These are phyloP conservation scores for Andrena minutula DNA, from an alignment of 2,888 invertebrate genomes.

Conservation along the genomic window DNA sequence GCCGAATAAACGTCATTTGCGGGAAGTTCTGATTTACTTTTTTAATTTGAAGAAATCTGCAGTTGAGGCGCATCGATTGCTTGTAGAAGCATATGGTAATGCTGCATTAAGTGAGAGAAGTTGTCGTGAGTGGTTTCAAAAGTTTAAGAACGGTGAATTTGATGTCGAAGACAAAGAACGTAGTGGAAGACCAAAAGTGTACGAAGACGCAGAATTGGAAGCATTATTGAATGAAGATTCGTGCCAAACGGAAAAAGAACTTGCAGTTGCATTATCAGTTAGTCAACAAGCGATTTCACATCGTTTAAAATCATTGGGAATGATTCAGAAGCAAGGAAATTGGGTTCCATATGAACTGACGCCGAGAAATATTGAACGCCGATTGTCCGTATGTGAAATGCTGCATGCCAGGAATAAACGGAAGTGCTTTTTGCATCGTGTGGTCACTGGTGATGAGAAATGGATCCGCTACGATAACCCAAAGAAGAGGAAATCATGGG, in stretches of 20 bases:
- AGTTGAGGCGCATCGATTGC: slow-evolving; percentile 57
- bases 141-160: no score
- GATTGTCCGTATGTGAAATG: no score
- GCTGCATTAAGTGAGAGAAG: slow-evolving; percentile 28
- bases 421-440: no score
- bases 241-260: slow-evolving; percentile 62
- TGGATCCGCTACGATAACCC: no score
- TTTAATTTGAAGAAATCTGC: slow-evolving; percentile 67
- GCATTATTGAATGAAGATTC: slow-evolving; percentile 65
- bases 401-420: no score
- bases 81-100: slow-evolving; percentile 61
- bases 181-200: slow-evolving; percentile 61
- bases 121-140: slow-evolving; percentile 30
- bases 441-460: no score
- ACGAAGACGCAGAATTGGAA: slow-evolving; percentile 64
- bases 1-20: slow-evolving; percentile 61
- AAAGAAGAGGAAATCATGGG: no score
- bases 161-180: no score
- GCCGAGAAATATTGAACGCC: no score
- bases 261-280: slow-evolving; percentile 61
- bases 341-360: no score
- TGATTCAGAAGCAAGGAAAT: no score
- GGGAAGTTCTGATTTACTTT: slow-evolving; percentile 62
- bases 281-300: slow-evolving; percentile 31
- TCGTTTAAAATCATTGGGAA: no score